Evolutionary conservation across 2,888 invertebrate species (phyloP).

Genomic region (Micoletzkya japonica): DNA sequence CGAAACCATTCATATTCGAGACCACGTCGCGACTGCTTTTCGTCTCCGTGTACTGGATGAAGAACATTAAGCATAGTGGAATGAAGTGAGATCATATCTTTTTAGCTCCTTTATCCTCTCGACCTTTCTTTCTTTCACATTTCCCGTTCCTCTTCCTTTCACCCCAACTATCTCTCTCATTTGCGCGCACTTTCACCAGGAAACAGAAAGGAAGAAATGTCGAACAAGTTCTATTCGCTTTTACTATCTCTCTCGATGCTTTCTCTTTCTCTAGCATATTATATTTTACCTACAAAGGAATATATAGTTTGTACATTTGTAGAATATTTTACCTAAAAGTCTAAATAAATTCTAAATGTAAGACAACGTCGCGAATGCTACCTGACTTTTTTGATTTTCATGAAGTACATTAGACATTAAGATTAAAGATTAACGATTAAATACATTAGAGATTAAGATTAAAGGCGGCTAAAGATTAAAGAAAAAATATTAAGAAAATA

Average conservation of each 20-base stretch:
- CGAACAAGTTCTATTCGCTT: too few species aligned
- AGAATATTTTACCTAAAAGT: too few species aligned
- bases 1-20: constrained; percentile 89
- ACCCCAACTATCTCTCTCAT: background rate
- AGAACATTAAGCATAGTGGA: constrained; percentile 68
- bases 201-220: too few species aligned
- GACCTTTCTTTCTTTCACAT: too few species aligned
- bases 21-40: constrained; percentile 88
- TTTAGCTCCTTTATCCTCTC: constrained; percentile 71
- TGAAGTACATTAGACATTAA: background rate
- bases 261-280: too few species aligned
- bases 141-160: background rate
- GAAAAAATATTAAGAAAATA: background rate
- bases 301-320: too few species aligned
- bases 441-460: background rate
- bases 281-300: too few species aligned
- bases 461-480: background rate
- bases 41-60: constrained; percentile 85
- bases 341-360: too few species aligned
- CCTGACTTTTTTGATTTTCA: background rate
- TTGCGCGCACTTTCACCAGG: too few species aligned
- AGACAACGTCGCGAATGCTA: too few species aligned
- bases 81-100: constrained; percentile 29
- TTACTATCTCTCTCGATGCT: too few species aligned
- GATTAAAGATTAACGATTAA: background rate